Percentiles rank a stretch among this genome's conserved stretches.
These are phyloP conservation scores for Autographa pulchrina DNA, from an alignment of 2,888 invertebrate genomes.

Conservation along the genomic window DNA sequence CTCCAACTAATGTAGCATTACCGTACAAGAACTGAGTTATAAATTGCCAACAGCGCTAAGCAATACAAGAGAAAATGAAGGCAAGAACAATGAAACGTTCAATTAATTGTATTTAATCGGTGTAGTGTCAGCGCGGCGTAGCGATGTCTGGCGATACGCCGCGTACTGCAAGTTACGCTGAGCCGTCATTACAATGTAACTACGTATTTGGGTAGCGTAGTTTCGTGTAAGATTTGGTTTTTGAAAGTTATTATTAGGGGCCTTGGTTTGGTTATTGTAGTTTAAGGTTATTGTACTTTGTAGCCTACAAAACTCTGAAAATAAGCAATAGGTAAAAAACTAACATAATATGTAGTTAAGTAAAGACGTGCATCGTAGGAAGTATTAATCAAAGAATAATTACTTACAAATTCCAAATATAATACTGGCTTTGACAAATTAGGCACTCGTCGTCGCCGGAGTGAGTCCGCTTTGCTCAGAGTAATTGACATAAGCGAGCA, in stretches of 20 bases:
- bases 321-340: too few relatives aligned
- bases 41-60: conserved; percentile 10
- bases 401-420: conserved; percentile 6
- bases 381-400: background rate
- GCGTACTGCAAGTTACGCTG: conserved; percentile 21
- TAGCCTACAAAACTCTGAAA: too few relatives aligned
- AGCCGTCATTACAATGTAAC: conserved; percentile 31
- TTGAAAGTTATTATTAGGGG: too few relatives aligned
- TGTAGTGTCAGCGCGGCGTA: background rate
- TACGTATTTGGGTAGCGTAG: conserved; percentile 2
- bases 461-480: conserved; percentile 21
- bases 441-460: conserved; percentile 29
- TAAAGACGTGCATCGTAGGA: background rate
- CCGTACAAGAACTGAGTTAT: conserved; percentile 1
- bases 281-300: too few relatives aligned
- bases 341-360: too few relatives aligned
- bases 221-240: conserved; percentile 9
- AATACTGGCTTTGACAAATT: conserved; percentile 38
- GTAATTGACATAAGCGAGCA: conserved; percentile 44
- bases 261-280: too few relatives aligned
- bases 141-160: conserved; percentile 25
- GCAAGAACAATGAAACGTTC: conserved; percentile 8
- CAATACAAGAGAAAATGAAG: background rate
- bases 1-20: background rate
- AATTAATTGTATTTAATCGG: conserved; percentile 19